A percentile compares a stretch with the other conserved stretches of the same genome.
Conservation (phyloP, 2,113 vertebrate species). For the Meleagris gallopavo region DNA sequence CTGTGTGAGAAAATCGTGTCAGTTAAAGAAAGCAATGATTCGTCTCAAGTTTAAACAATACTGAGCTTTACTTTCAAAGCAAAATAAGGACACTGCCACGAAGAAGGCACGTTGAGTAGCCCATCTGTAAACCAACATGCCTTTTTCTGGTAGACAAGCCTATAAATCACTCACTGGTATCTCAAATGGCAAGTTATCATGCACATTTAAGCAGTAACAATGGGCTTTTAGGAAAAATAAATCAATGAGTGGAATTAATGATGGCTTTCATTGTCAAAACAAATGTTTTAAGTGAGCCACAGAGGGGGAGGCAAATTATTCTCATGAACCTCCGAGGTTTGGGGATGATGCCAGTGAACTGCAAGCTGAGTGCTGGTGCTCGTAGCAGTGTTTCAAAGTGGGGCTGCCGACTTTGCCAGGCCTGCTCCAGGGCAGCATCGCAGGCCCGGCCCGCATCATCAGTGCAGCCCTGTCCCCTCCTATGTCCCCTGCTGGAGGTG, state of each 20-base stretch:
- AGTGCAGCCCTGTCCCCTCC: not conserved
- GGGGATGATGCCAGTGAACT: not conserved
- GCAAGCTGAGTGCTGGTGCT: not conserved
- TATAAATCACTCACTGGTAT: constrained; percentile 1
- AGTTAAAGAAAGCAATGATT: not conserved
- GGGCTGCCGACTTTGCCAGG: accelerated
- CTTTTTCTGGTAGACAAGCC: not conserved
- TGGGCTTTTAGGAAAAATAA: constrained; percentile 51
- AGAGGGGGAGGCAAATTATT: constrained; percentile 13
- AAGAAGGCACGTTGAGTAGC: not conserved
- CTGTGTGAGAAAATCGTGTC: not conserved
- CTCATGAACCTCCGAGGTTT: constrained; percentile 12
- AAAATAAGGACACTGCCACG: constrained; percentile 25
- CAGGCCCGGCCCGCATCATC: not conserved
- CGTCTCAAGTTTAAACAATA: not conserved
- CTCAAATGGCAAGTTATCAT: constrained; percentile 29
- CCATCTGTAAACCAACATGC: not conserved
- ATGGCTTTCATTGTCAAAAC: constrained; percentile 16
- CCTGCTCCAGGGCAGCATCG: not conserved
- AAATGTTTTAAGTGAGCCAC: constrained; percentile 6
- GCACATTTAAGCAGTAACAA: constrained; percentile 33
- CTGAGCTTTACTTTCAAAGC: constrained; percentile 13
- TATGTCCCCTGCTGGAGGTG: not conserved
- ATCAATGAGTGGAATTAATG: constrained; percentile 20
- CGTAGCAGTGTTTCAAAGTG: not conserved